phyloP scores from a whole-genome alignment of 2,113 vertebrate species.

The Daphoenositta chrysoptera region DNA sequence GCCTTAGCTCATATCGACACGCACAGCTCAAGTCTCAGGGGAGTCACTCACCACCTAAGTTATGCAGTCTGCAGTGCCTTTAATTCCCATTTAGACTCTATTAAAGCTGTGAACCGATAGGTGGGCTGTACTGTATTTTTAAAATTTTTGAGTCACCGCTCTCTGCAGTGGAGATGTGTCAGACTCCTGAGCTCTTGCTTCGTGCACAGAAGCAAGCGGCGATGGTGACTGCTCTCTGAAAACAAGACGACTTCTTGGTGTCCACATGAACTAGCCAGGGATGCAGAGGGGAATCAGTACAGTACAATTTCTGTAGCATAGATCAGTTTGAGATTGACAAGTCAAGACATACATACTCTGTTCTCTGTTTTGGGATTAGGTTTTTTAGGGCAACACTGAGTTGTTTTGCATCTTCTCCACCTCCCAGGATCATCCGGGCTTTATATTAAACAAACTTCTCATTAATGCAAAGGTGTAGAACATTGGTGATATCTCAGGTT shows the following conservation, averaged over 20 bases:
- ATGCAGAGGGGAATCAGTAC: not conserved
- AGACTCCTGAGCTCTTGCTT: slow-evolving; percentile 21
- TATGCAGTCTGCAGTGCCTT: not conserved
- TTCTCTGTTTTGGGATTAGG: not conserved
- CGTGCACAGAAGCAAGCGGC: not conserved
- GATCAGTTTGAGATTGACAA: not conserved
- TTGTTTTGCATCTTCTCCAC: not conserved
- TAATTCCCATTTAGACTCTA: not conserved
- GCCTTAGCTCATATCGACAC: not conserved
- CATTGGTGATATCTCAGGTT: not conserved
- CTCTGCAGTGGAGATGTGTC: not conserved
- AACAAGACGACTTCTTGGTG: not conserved
- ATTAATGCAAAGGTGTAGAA: not conserved
- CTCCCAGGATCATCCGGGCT: not conserved
- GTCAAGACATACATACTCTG: not conserved
- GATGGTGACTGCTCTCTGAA: not conserved
- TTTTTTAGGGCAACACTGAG: not conserved
- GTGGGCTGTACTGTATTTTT: slow-evolving; percentile 43
- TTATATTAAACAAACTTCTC: not conserved
- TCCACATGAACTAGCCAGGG: not conserved
- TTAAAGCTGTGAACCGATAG: not conserved
- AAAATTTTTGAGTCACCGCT: slow-evolving; percentile 19
- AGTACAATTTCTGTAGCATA: not conserved
- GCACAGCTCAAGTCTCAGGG: not conserved
- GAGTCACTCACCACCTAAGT: not conserved